Base-by-base conservation (phyloP, 2,888 invertebrate genomes). In the Parasteatoda lunata region DNA sequence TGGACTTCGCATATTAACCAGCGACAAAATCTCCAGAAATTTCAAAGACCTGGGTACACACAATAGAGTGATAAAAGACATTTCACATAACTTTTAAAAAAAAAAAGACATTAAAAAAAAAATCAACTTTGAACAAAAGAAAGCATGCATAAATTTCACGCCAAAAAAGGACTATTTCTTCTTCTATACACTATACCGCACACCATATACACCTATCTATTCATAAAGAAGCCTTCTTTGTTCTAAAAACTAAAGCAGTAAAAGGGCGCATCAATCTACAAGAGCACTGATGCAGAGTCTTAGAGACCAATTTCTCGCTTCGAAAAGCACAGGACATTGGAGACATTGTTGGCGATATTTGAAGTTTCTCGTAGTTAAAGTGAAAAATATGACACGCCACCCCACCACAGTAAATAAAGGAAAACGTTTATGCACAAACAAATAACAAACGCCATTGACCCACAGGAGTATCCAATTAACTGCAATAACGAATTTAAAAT, bases 101-200 rank as follows among this genome's bases (percentile, higher is more conserved):
- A 30, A 30, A 30, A 30, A 30, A 30, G 30, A 30, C 30, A 30
- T 30, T 30, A 30, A 30, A 30, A 30, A 30, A 30, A 30, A 30
- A 30, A 30, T 30, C 30, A 30, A 30, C 30, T 30, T 30, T 30
- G 30, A 30, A 30, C 30, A 59, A 59, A 59, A n/a, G 59, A 59
- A 9, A n/a, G 59, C 59, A 59, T n/a, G 59, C 59, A 59, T 59
- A 59, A 59, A 59, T 59, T 59, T 59, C 59, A 59, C 59, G 59
- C 59, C 9, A 9, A n/a, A 9, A 59, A 59, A 59, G 59, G 4
- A n/a, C 59, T 59, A 59, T 59, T 59, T 59, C 59, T 59, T 59
- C 59, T n/a, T 59, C 8, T n/a, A 9, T 30, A 30, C 59, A 59
- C n/a, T 59, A 5, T 59, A 59, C 59, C n/a, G 30, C 30, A 30